Base-by-base conservation (phyloP, 2,888 invertebrate genomes). In the Pediacus dermestoides region DNA sequence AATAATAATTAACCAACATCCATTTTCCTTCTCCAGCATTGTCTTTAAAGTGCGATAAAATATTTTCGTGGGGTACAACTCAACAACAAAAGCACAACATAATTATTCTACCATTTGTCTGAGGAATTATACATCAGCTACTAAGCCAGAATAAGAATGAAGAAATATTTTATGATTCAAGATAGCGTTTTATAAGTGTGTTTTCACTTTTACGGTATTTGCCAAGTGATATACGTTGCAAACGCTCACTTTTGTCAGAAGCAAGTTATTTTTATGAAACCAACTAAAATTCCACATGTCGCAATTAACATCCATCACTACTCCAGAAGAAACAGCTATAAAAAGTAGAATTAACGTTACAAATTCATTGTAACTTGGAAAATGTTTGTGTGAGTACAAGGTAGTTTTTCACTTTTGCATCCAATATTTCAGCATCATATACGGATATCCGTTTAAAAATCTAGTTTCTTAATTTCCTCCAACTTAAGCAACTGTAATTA, bases 241-340 rank as follows among this genome's bases (percentile, higher is more conserved):
- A 39, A 46, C 41, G 35, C 30, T 42, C 27, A 32, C 41, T 34
- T 39, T 40, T 32, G 34, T 43, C 30, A 34, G 30, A 31, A 15
- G 16, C 38, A 32, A 50, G 38, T 37, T 40, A 47, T 47, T 50
- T 45, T 47, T 47, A 50, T 47, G 21, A 37, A n/a, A 30, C 40
- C 41, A 39, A 42, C 44, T 42, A 39, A 42, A 44, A 47, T 44
- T 42, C 44, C 40, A 40, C 34, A 38, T 48, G 42, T 48, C 42
- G 36, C 44, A 37, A 37, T 37, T 37, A 37, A 6, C 23, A 32
- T 35, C 28, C 35, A 35, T 35, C 35, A 35, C 21, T 18, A n/a
- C 21, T 7, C 21, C 21, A 18, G 6, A 18, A 18, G 21, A 18
- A 18, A 18, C 28, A 12, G 28, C 28, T 13, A 28, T 13, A 28